Evolutionary conservation across 2,888 invertebrate genomes (phyloP).

Genomic region (Aphrophora alni): DNA sequence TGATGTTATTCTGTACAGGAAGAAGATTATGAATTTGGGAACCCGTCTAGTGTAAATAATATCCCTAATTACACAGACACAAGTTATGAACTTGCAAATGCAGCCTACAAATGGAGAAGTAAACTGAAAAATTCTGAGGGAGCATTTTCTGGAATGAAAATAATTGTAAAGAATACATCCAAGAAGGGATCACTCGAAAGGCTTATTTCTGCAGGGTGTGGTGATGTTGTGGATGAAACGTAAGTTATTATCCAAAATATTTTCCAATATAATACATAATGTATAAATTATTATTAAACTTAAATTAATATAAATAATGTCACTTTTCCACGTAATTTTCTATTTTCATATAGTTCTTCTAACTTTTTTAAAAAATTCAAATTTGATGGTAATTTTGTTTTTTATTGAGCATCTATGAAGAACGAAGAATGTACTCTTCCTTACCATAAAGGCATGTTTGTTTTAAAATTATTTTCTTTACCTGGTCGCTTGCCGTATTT

Average conservation of each 20-base stretch:
- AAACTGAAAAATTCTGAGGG: conserved; percentile 57
- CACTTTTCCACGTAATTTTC: too few relatives aligned
- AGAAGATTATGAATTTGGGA: conserved; percentile 86
- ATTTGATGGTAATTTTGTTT: too few relatives aligned
- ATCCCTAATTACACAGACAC: conserved; percentile 59
- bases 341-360: too few relatives aligned
- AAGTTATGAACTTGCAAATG: conserved; percentile 61
- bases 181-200: conserved; percentile 66
- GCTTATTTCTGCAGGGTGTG: conserved; percentile 80
- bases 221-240: conserved; percentile 53
- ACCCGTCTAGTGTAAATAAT: conserved; percentile 65
- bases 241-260: background rate
- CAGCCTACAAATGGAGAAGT: conserved; percentile 71
- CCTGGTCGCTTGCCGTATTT: too few relatives aligned
- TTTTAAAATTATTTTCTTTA: too few relatives aligned
- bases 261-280: too few relatives aligned
- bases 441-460: too few relatives aligned
- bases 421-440: too few relatives aligned
- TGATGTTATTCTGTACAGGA: conserved; percentile 63
- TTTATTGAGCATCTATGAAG: too few relatives aligned
- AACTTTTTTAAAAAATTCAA: too few relatives aligned
- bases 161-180: conserved; percentile 66
- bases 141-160: conserved; percentile 62
- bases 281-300: too few relatives aligned
- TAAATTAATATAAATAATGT: too few relatives aligned